A percentile compares a stretch with the other conserved stretches of the same genome.
Conservation (phyloP, 2,797 vertebrate species). For the Heterohyrax brucei region DNA sequence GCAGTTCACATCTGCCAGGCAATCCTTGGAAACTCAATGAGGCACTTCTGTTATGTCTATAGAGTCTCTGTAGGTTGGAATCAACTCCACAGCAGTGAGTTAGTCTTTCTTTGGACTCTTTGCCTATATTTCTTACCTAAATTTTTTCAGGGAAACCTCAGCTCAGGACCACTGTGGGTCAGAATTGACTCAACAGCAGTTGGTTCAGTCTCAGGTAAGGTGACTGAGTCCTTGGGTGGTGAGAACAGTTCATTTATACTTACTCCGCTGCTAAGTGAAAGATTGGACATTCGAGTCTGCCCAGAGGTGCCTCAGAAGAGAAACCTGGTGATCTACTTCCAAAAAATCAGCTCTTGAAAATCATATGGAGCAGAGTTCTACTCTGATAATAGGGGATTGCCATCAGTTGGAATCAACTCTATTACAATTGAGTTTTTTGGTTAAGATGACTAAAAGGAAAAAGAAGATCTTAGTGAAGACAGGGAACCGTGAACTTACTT, state of each 20-base stretch:
- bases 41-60: no score
- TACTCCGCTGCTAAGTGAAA: no score
- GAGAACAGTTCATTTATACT: not conserved
- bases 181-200: no score
- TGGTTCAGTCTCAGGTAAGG: no score
- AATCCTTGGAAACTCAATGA: no score
- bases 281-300: not conserved
- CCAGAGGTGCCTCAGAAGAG: not conserved
- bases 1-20: no score
- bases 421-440: not conserved
- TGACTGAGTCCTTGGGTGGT: not conserved
- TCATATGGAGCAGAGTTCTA: not conserved
- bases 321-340: not conserved
- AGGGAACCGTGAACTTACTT: not conserved
- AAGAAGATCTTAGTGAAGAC: not conserved
- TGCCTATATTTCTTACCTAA: constrained; percentile 55
- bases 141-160: constrained; percentile 81
- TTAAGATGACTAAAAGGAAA: not conserved
- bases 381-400: not conserved
- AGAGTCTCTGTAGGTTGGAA: no score
- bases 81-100: no score
- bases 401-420: not conserved
- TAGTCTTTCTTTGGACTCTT: constrained; percentile 52
- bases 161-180: constrained; percentile 71
- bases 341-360: not conserved